These are phyloP conservation scores for Apistogramma diplotaenia DNA, from an alignment of 2,113 vertebrate species.

Conservation along the genomic window DNA sequence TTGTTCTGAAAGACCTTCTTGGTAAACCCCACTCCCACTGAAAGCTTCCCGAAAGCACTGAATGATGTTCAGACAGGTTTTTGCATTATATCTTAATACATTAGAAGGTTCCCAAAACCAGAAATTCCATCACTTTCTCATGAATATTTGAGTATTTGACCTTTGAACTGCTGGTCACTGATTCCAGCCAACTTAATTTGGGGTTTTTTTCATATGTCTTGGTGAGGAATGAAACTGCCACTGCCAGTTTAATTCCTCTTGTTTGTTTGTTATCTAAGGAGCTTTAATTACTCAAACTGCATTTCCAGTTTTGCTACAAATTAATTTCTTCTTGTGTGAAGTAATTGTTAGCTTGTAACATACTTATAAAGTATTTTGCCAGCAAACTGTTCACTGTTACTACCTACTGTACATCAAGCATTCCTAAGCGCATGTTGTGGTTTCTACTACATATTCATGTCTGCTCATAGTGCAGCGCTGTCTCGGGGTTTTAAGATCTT, in stretches of 20 bases:
- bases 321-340: not conserved
- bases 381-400: not conserved
- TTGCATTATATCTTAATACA: not conserved
- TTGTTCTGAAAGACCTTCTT: too few species aligned
- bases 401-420: not conserved
- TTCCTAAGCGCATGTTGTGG: not conserved
- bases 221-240: too few species aligned
- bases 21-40: too few species aligned
- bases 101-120: not conserved
- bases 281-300: not conserved
- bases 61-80: not conserved
- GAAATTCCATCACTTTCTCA: not conserved
- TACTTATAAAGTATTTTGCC: not conserved
- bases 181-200: not conserved
- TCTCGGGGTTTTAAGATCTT: not conserved
- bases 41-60: too few species aligned
- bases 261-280: not conserved
- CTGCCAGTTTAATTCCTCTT: not conserved
- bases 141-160: not conserved
- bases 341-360: not conserved
- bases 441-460: not conserved
- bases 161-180: not conserved
- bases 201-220: not conserved
- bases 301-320: not conserved
- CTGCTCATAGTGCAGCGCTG: not conserved